Conservation (phyloP, 2,113 vertebrate species). For the Nanger granti region DNA sequence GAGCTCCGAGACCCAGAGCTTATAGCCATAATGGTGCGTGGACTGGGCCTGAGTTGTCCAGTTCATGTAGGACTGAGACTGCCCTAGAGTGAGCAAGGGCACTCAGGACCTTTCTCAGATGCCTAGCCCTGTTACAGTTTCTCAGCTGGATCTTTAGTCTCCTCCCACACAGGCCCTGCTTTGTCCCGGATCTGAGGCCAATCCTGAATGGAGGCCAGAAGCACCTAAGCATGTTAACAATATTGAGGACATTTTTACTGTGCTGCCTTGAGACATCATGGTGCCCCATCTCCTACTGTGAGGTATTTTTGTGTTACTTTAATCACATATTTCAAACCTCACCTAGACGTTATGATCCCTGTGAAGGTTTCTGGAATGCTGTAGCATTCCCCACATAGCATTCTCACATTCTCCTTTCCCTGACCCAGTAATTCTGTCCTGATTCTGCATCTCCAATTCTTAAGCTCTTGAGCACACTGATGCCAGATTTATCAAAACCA, state of each 20-base stretch:
- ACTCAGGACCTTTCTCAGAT: background rate
- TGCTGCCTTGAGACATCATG: background rate
- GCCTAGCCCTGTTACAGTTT: no score
- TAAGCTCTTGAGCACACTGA: background rate
- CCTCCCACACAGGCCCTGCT: background rate
- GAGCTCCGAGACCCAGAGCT: background rate
- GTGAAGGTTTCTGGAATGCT: background rate
- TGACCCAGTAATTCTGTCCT: background rate
- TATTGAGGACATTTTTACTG: background rate
- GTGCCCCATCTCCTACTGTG: background rate
- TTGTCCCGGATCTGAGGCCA: background rate
- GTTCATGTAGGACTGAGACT: background rate
- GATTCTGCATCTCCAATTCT: background rate
- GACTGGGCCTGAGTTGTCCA: background rate
- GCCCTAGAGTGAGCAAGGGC: accelerated
- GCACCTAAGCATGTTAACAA: background rate
- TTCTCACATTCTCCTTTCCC: background rate
- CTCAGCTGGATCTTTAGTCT: background rate
- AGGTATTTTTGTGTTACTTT: background rate
- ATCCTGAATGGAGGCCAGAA: background rate
- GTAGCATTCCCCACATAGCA: background rate
- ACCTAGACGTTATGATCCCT: background rate
- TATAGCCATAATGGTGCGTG: accelerated
- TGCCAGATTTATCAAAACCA: background rate
- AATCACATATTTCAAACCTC: background rate